A percentile compares a stretch with the other conserved stretches of the same genome.
phyloP scores from a whole-genome alignment of 2,797 vertebrate species.

The Poecilia wingei region DNA sequence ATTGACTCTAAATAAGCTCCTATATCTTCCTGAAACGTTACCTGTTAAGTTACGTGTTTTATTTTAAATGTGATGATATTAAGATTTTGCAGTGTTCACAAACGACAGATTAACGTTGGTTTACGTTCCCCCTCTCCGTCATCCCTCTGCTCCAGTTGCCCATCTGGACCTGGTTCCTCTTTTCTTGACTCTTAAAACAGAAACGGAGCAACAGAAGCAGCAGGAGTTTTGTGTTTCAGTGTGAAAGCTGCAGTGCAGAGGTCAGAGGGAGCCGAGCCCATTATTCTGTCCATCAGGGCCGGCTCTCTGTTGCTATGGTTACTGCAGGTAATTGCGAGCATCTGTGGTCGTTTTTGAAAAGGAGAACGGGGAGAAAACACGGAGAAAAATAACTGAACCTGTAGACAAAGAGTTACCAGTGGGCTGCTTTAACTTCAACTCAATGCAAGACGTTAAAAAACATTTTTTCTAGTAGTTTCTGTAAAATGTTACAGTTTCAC shows the following conservation, averaged over 20 bases:
- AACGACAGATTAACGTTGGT: conserved; percentile 3
- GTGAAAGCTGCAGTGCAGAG: conserved; percentile 13
- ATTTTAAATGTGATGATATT: too few relatives aligned
- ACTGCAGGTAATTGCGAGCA: conserved; percentile 37
- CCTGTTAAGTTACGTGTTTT: too few relatives aligned
- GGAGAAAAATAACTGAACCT: neutral
- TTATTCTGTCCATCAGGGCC: conserved; percentile 28
- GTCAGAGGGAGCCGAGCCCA: conserved; percentile 27
- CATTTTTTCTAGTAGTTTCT: neutral
- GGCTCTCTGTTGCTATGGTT: conserved; percentile 20
- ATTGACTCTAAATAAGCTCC: too few relatives aligned
- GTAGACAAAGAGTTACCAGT: conserved; percentile 10
- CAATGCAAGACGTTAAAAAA: neutral
- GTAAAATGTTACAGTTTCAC: neutral
- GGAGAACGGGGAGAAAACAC: neutral
- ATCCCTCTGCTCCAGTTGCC: neutral
- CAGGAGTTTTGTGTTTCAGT: conserved; percentile 19
- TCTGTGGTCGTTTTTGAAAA: conserved; percentile 13
- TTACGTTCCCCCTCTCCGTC: conserved; percentile 2
- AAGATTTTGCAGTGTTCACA: neutral
- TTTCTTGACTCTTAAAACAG: conserved; percentile 19
- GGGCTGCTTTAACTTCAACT: neutral
- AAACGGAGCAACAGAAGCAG: conserved; percentile 7
- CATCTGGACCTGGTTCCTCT: conserved; percentile 54
- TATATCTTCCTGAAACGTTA: too few relatives aligned